These are phyloP conservation scores for Brenthis hecate DNA, from an alignment of 2,888 invertebrate species.

Conservation along the genomic window DNA sequence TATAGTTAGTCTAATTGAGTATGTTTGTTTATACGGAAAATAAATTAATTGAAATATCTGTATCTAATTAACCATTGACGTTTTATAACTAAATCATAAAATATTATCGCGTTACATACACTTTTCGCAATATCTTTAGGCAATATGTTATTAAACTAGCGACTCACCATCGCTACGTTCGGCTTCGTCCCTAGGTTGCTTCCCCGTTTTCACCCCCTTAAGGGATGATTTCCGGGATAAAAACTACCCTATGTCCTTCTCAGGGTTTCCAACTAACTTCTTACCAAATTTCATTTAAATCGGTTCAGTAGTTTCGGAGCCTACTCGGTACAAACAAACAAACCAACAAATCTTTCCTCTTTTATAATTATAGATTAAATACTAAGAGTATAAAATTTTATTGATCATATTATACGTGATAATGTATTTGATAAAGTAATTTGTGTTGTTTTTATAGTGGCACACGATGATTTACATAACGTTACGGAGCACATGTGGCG, in stretches of 20 bases:
- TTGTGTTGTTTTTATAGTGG: conserved; percentile 13
- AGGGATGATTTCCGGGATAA: too few species aligned
- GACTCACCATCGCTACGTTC: too few species aligned
- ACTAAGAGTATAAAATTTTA: not conserved
- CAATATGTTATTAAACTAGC: too few species aligned
- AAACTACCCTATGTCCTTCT: too few species aligned
- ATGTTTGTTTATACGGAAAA: conserved; percentile 7
- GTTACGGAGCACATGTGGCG: conserved; percentile 22
- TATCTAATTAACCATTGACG: not conserved
- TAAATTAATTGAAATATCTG: not conserved
- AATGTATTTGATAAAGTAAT: conserved; percentile 16
- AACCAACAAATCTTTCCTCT: too few species aligned
- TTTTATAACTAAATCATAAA: not conserved
- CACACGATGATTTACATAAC: conserved; percentile 9
- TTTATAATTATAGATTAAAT: too few species aligned
- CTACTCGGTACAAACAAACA: too few species aligned
- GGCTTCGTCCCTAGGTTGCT: too few species aligned
- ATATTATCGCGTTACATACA: not conserved
- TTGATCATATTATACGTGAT: not conserved
- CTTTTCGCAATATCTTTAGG: not conserved
- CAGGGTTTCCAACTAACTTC: too few species aligned
- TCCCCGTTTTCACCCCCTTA: too few species aligned
- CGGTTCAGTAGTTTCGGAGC: not conserved
- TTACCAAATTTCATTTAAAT: too few species aligned
- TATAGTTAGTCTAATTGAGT: conserved; percentile 9